Evolutionary conservation across 2,888 invertebrate genomes (phyloP), one percentile per base, ranked within the genome.

Genomic region (Allacma fusca): DNA sequence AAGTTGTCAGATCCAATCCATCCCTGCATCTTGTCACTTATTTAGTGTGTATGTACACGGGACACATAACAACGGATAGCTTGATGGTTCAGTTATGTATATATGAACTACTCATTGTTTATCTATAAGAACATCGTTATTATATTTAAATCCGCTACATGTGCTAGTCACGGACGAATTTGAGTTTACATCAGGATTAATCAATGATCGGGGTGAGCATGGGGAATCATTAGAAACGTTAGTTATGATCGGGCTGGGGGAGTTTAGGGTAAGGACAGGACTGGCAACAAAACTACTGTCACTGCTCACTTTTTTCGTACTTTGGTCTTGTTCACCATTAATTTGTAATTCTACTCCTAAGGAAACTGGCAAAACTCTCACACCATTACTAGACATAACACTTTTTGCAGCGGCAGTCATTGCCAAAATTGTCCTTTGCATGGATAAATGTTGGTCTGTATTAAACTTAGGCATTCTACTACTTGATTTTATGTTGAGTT

Each of bases 341-440:
- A 29, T 28, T 57, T 71, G 44, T 57, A 71, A 57, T 24, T 71
- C 71, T 19, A 26, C 57, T 57, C 57, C 71, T 29, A 44, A 19
- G 19, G 71, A 71, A 26, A 71, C 71, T 26, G 74, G 64, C 24
- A 65, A 23, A 40, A 65, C 44, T 65, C 44, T 34, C n/a, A 62
- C 19, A 23, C 76, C 69, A 64, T 70, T 71, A 43, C 77, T 62
- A 19, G 80, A 80, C 77, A 83, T 76, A 1, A 83, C 83, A 68
- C 73, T 73, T 34, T 79, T 78, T 0, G 83, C 83, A 23, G 83
- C 83, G 0, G 81, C 80, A 1, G 80, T 76, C 82, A 83, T 82
- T 9, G 82, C 82, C 24, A 81, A 64, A 75, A 83, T 82, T 43
- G 83, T 83, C 40, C 77, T 69, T 12, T 79, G 75, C 71, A 82